Base-by-base conservation (phyloP, 2,113 vertebrate species). In the Brachionichthys hirsutus region DNA sequence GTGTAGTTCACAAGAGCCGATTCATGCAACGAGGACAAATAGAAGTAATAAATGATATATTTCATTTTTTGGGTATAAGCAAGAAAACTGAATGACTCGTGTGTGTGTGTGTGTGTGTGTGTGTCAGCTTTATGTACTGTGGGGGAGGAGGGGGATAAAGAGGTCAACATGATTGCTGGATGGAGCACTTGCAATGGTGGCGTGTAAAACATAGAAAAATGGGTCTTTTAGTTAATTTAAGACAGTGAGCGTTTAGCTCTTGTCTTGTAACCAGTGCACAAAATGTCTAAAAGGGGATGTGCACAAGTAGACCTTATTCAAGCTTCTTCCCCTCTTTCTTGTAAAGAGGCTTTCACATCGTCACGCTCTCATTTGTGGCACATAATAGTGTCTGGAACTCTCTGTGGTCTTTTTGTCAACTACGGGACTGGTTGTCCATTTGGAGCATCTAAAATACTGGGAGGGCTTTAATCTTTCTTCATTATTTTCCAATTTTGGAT, bases 381-480 rank as follows among this genome's bases (percentile, higher is more conserved):
- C 78, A 87, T 90, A 92, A 92, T 92, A 66, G 84, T 73, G 83
- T 85, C 85, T 88, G 89, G 83, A 86, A 81, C 77, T 90, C 84
- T 84, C 78, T 79, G 69, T 54, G 80, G 78, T 54, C 84, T 78
- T 89, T n/a, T 91, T 91, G 89, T 90, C 71, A 77, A 67, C 73
- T 73, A 52, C 70, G 70, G 85, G 82, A 87, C 87, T 87, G 77
- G 72, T 91, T 85, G 85, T 84, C 89, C 90, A 92, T 91, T 92
- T 91, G 86, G 85, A 88, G 51, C 74, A 84, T 81, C 84, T 75
- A 86, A 91, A 90, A 89, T 89, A 89, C 87, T 85, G 83, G 87
- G 87, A 87, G 85, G 88, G 89, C 91, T 93, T 92, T 92, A 92
- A 92, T 92, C 91, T 92, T 92, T 91, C 89, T 91, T 91, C 90